Evolutionary conservation across 2,888 invertebrate species (phyloP), one percentile per base, ranked within the genome.

Genomic region (Dioctria rufipes): DNA sequence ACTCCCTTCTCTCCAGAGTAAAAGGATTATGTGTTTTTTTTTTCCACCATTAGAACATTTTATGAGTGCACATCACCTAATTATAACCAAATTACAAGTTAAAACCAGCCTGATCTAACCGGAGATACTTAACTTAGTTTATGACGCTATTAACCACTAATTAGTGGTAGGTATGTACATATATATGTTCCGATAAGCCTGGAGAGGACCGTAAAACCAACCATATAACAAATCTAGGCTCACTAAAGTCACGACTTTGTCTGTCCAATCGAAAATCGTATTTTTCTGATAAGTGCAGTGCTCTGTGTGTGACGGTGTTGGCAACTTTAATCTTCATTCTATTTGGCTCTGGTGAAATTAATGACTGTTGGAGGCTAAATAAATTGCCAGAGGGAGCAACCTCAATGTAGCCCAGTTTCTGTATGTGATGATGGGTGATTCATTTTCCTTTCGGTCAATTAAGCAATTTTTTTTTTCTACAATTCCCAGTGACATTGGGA

Each of bases 121-220:
- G 46, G 9, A 25, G 43, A 49, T 67, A 67, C 67, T 67, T 67
- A 25, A 9, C 43, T 43, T 46, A 13, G 67, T 67, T 67, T 67
- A 67, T 67, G 9, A 9, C 43, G 25, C 67, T 67, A 67, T 67
- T 67, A 67, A 67, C 67, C 67, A 67, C 67, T 67, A 67, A 67
- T 67, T 67, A 67, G 67, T 46, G 67, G 67, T 49, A 25, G 25
- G 37, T 63, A 39, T 40, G 5, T 9, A n/a, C n/a, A n/a, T n/a
- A 63, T 63, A 63, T 39, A 63, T 25, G 13, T 8, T 67, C 11
- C 11, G 46, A 43, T 67, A 67, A 67, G 46, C 67, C 67, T 46
- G 46, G 46, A n/a, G 67, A 46, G 25, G 67, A 67, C 40, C 67
- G 25, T 67, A 67, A 67, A 67, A 46, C 67, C 67, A 37, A 40